Evolutionary conservation across 1,140 invertebrate genomes (phyloP), one percentile per base, ranked within the genome.

Genomic region (Daktulosphaira vitifoliae): DNA sequence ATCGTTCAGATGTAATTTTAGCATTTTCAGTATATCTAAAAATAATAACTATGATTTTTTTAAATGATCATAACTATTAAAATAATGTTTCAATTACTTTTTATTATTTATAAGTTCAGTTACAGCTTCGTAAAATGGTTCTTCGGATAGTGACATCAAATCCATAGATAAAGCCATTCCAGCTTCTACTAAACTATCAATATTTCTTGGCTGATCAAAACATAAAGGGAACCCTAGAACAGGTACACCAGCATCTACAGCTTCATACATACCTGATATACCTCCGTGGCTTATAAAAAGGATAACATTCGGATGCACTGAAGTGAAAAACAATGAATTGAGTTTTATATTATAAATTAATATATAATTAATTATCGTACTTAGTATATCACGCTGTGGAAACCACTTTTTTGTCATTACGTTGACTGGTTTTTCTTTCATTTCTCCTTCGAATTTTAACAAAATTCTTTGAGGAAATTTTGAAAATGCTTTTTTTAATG

Each of bases 341-440:
- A n/a, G n/a, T n/a, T n/a, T n/a, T n/a, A n/a, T n/a, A n/a, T n/a
- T n/a, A n/a, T n/a, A n/a, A n/a, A n/a, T n/a, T n/a, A n/a, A n/a
- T n/a, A n/a, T n/a, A n/a, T n/a, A n/a, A n/a, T n/a, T n/a, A n/a
- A n/a, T n/a, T n/a, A n/a, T n/a, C 76, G 77, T 73, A 84, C 82
- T 78, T 69, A 84, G 73, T 68, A 84, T 75, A 72, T 81, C 79
- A 68, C 79, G 76, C 72, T 85, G n/a, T n/a, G n/a, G n/a, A n/a
- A n/a, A n/a, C n/a, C n/a, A n/a, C n/a, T n/a, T n/a, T n/a, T n/a
- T n/a, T 83, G 79, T 77, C 70, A 78, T 77, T 65, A 85, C 77
- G 72, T 85, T 85, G 59, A 75, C 73, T 22, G 82, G 79, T 67
- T 79, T 68, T 20, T 25, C 49, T 5, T 18, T 18, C 70, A 52